Conservation (phyloP, 1,140 invertebrate genomes). For the Ostrea denselamellosa region DNA sequence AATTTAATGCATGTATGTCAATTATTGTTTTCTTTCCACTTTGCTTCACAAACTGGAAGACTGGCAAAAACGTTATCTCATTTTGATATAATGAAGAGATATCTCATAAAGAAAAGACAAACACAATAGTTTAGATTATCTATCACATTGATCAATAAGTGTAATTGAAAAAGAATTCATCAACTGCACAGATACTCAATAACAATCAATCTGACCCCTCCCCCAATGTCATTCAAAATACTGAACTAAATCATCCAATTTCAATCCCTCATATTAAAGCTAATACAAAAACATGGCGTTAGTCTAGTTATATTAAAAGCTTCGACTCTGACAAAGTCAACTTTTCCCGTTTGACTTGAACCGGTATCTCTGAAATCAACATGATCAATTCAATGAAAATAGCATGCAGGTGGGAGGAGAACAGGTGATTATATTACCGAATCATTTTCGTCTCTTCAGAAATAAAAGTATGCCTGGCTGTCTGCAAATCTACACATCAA, state of each 20-base stretch:
- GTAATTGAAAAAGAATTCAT: neutral
- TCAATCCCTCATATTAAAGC: neutral
- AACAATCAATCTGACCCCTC: slow-evolving; percentile 33
- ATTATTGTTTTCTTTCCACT: no score
- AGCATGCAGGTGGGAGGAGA: slow-evolving; percentile 17
- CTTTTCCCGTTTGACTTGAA: neutral
- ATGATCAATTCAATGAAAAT: slow-evolving; percentile 26
- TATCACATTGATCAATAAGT: no score
- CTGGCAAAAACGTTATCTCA: no score
- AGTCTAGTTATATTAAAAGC: neutral
- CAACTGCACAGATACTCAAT: neutral
- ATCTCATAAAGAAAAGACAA: no score
- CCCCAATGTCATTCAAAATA: slow-evolving; percentile 18
- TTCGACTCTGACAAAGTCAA: neutral
- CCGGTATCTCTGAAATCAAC: slow-evolving; percentile 7
- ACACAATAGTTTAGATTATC: no score
- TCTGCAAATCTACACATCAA: slow-evolving; percentile 29
- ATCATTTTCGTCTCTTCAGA: slow-evolving; percentile 33
- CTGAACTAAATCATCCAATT: neutral
- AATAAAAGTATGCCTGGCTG: neutral
- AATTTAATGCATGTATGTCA: no score
- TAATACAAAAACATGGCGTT: neutral
- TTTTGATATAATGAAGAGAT: no score
- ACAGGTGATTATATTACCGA: slow-evolving; percentile 37
- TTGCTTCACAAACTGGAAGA: no score